Evolutionary conservation across 2,113 vertebrate genomes (phyloP), one percentile per base, ranked within the genome.

Genomic region (Ciconia boyciana): DNA sequence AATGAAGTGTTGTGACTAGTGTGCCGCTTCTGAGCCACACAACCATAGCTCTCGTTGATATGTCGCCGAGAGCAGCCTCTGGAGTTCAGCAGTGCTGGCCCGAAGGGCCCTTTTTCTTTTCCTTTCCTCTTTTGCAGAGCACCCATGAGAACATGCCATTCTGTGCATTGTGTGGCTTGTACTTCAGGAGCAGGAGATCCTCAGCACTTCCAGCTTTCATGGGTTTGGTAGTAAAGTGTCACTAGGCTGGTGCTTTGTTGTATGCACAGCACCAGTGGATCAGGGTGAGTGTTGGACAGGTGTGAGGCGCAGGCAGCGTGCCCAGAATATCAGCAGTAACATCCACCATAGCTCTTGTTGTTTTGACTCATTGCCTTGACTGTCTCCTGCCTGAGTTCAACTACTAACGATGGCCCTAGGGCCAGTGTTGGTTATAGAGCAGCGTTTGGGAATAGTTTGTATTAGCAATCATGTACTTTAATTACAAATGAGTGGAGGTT

Each of bases 121-220:
- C 10, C 25, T 16, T 18, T 0, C 3, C 8, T 10, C 17, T n/a
- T 48, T 43, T 36, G 60, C 24, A 46, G 66, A 57, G 12, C 21
- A 29, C 12, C 48, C 10, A 6, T 13, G 10, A 52, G 34, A 83
- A 32, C 7, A 3, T 11, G 4, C 26, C 1, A 0, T 71, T 65
- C 49, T 48, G 22, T 51, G 48, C 3, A 0, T 31, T 44, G 66
- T 3, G 4, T 52, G 20, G 22, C 52, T 77, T 32, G 17, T 69
- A 2, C 31, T 80, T 60, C 58, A 44, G 49, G 44, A 86, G 41
- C 17, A 80, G 43, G 24, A 48, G 36, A 18, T 66, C 28, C 16
- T 51, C 17, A 3, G 43, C 3, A 8, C n/a, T 64, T 64, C 16
- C 29, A 19, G 24, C 22, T 75, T 41, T 62, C 14, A 1, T 28